Percentiles rank a stretch among this genome's conserved stretches.
These are phyloP conservation scores for Ptychoptera albimana DNA, from an alignment of 2,888 invertebrate genomes.

Conservation along the genomic window DNA sequence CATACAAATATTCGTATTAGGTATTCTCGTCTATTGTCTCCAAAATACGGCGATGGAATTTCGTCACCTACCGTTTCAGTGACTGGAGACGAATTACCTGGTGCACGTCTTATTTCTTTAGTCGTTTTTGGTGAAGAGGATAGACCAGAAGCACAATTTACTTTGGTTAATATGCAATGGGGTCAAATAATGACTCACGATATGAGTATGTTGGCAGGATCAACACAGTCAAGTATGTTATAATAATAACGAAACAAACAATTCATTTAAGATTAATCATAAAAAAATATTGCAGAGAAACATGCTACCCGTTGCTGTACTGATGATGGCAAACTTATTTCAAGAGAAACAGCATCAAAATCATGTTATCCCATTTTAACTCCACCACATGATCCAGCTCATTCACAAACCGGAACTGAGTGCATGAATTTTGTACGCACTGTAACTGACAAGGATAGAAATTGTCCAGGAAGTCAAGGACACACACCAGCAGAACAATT, in stretches of 20 bases:
- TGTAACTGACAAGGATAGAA: constrained; percentile 42
- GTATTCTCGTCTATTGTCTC: constrained; percentile 30
- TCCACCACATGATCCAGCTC: constrained; percentile 37
- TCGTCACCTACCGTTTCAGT: constrained; percentile 42
- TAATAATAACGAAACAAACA: neutral
- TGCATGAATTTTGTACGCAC: constrained; percentile 50
- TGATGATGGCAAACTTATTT: constrained; percentile 36
- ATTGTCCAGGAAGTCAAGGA: constrained; percentile 34
- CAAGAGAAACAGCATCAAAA: constrained; percentile 26
- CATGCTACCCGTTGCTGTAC: constrained; percentile 46
- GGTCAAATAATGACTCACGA: constrained; percentile 46
- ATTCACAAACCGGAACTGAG: constrained; percentile 30
- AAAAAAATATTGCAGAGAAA: constrained; percentile 30
- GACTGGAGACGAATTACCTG: constrained; percentile 51
- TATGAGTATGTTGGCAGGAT: constrained; percentile 33
- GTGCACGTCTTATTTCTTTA: constrained; percentile 51
- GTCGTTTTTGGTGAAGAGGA: constrained; percentile 53
- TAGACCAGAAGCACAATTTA: constrained; percentile 54
- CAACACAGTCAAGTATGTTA: constrained; percentile 55
- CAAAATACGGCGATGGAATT: constrained; percentile 34
- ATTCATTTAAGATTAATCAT: neutral
- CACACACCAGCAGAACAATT: constrained; percentile 46
- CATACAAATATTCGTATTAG: no score
- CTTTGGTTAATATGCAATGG: constrained; percentile 50
- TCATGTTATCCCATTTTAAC: constrained; percentile 39